These are phyloP conservation scores for Psittacula cyanocephala DNA, from an alignment of 2,113 vertebrate species.

Conservation along the genomic window DNA sequence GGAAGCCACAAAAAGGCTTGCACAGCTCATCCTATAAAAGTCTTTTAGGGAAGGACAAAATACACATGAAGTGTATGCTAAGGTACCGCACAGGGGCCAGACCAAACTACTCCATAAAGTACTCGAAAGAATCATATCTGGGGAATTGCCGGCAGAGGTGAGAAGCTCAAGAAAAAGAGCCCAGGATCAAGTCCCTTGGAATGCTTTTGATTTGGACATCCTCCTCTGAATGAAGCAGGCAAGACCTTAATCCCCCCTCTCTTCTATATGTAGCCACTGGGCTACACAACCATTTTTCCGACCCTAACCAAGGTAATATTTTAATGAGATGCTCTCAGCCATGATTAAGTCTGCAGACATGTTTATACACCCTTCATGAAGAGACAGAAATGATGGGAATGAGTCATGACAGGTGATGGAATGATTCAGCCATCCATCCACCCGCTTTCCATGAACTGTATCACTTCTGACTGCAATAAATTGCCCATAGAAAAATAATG, in stretches of 20 bases:
- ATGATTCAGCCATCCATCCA: conserved; percentile 52
- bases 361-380: conserved; percentile 41
- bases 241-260: neutral
- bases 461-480: conserved; percentile 60
- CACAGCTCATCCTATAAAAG: neutral
- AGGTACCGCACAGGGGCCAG: neutral
- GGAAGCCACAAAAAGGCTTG: neutral
- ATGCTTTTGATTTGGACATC: neutral
- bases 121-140: neutral
- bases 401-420: conserved; percentile 68
- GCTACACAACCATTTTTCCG: neutral
- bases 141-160: neutral
- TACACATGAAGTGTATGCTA: neutral
- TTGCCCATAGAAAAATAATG: conserved; percentile 61
- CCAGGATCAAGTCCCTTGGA: neutral
- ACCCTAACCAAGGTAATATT: neutral
- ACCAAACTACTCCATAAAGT: neutral
- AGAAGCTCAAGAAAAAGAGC: neutral
- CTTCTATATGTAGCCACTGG: neutral
- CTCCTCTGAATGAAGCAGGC: neutral
- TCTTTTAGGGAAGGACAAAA: neutral
- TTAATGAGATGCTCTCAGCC: conserved; percentile 15
- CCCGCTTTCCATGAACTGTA: conserved; percentile 31
- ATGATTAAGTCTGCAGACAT: conserved; percentile 23
- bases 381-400: conserved; percentile 47